These are phyloP conservation scores for Tichodroma muraria DNA, from an alignment of 2,113 vertebrate genomes.

Conservation along the genomic window DNA sequence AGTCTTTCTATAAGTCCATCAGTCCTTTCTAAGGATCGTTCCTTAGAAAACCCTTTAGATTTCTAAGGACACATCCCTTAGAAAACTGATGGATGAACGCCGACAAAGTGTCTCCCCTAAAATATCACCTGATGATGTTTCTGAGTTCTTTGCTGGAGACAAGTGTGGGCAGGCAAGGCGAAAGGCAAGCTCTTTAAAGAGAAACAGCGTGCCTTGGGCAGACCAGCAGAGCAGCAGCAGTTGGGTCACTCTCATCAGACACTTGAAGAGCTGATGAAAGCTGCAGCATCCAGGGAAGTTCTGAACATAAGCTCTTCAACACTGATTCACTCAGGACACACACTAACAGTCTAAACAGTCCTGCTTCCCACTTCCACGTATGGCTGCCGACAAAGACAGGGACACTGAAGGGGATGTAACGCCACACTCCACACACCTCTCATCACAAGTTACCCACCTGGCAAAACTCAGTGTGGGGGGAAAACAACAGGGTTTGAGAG, in stretches of 20 bases:
- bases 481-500: not conserved
- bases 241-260: not conserved
- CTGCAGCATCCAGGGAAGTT: not conserved
- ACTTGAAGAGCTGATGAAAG: not conserved
- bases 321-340: not conserved
- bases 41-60: too few species aligned
- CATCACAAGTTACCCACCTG: not conserved
- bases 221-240: not conserved
- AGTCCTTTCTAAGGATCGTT: too few species aligned
- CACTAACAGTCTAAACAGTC: not conserved
- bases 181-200: not conserved
- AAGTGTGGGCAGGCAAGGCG: not conserved
- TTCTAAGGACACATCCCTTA: fast-evolving
- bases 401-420: not conserved
- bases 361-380: not conserved
- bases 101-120: not conserved
- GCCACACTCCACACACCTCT: not conserved
- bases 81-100: not conserved
- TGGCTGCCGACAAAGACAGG: not conserved
- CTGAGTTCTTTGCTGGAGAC: not conserved
- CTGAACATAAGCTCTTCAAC: not conserved
- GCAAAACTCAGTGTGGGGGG: not conserved
- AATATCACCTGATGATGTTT: not conserved
- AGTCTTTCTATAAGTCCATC: too few species aligned
- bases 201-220: not conserved